phyloP scores from a whole-genome alignment of 2,113 vertebrate species.

The Hucho hucho region DNA sequence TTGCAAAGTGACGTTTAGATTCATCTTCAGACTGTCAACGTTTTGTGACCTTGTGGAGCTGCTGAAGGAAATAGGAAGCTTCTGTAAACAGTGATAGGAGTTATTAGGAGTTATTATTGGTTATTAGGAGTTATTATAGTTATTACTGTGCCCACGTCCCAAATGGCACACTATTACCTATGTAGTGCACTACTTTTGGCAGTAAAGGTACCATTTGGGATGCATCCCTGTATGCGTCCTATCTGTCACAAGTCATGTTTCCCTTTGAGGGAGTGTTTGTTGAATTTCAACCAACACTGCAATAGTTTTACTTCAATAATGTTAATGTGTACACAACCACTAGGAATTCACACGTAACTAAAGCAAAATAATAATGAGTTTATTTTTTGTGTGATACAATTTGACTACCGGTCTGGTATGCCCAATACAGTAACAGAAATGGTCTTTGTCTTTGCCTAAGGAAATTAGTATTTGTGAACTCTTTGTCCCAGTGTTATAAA shows the following conservation, averaged over 20 bases:
- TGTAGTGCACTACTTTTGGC: too few species aligned
- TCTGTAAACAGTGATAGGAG: slow-evolving; percentile 51
- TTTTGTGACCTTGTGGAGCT: slow-evolving; percentile 23
- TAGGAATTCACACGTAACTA: slow-evolving; percentile 8
- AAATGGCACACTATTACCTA: too few species aligned
- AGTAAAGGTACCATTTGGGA: too few species aligned
- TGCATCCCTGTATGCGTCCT: too few species aligned
- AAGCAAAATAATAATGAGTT: neutral
- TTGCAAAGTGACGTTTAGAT: slow-evolving; percentile 55
- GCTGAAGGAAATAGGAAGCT: slow-evolving; percentile 48
- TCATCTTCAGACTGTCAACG: slow-evolving; percentile 36
- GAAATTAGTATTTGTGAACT: slow-evolving; percentile 14
- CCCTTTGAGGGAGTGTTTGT: slow-evolving; percentile 10
- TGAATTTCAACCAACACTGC: neutral
- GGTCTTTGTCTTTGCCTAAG: neutral
- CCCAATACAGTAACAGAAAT: neutral
- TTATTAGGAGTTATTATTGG: neutral
- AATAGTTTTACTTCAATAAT: slow-evolving; percentile 20
- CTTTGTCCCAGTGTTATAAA: slow-evolving; percentile 17
- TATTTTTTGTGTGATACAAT: slow-evolving; percentile 9
- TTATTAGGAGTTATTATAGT: slow-evolving; percentile 13
- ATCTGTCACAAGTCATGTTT: slow-evolving; percentile 23
- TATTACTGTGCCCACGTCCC: too few species aligned
- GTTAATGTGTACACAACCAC: slow-evolving; percentile 18
- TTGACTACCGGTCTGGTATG: slow-evolving; percentile 8